Conservation (phyloP, 30 jellyfish, hydroid and myxozoan genomes). For the Hydra vulgaris region DNA sequence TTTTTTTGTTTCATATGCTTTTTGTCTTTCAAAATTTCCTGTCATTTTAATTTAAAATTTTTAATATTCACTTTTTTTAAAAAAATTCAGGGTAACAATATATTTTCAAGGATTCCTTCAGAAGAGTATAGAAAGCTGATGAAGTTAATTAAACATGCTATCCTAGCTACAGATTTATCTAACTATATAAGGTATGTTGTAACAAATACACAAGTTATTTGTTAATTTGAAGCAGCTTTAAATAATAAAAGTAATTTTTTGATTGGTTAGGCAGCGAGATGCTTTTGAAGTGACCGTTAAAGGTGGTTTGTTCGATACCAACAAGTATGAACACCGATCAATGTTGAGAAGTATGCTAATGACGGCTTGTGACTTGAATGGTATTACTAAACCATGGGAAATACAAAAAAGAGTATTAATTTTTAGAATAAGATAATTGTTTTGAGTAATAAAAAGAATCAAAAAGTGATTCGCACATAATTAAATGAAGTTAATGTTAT, state of each 20-base stretch:
- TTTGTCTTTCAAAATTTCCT: too few relatives aligned
- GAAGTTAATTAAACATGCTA: constrained; percentile 77
- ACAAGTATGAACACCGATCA: constrained; percentile 22
- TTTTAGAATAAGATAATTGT: background rate
- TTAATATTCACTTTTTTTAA: too few relatives aligned
- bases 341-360: constrained; percentile 68
- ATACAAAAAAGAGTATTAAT: constrained; percentile 72
- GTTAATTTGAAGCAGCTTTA: background rate
- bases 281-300: constrained; percentile 18
- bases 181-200: constrained; percentile 75
- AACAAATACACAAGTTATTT: too few relatives aligned
- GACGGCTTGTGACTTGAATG: constrained; percentile 91
- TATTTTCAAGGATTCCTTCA: constrained; percentile 48
- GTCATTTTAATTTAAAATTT: too few relatives aligned
- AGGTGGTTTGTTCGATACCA: constrained; percentile 20
- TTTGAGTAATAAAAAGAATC: too few relatives aligned
- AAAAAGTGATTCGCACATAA: too few relatives aligned
- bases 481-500: too few relatives aligned
- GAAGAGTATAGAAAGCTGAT: constrained; percentile 60
- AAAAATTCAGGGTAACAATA: constrained; percentile 89
- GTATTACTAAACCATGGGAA: constrained; percentile 93
- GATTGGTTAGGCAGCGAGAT: constrained; percentile 30
- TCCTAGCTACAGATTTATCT: constrained; percentile 82
- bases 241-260: too few relatives aligned
- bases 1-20: too few relatives aligned